These are phyloP conservation scores for Fragum sueziense DNA, from an alignment of 2,888 invertebrate species.

Conservation along the genomic window DNA sequence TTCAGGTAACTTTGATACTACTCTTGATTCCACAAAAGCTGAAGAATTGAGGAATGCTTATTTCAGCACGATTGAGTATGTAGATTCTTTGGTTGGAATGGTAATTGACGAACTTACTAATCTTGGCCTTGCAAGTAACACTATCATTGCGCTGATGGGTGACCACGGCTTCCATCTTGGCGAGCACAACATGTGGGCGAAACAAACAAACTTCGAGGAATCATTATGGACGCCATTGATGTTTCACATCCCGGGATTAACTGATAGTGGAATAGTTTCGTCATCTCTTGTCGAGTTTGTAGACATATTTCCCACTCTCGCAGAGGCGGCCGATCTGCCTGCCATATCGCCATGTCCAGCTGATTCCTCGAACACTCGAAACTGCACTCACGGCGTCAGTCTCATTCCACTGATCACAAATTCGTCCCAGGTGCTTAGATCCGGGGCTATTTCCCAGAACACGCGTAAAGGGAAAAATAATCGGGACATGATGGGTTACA, in stretches of 20 bases:
- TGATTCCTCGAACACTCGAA: slow-evolving; percentile 1
- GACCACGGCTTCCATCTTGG: slow-evolving; percentile 8
- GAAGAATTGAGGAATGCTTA: slow-evolving; percentile 8
- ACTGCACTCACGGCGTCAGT: neutral
- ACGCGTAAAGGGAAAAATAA: neutral
- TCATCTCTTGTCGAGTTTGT: slow-evolving; percentile 2
- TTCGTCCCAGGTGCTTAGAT: neutral
- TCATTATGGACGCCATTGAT: slow-evolving; percentile 15
- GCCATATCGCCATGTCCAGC: neutral
- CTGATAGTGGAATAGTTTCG: neutral
- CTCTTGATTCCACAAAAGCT: neutral
- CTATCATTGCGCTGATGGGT: neutral
- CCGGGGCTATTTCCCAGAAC: slow-evolving; percentile 2
- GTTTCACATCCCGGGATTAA: slow-evolving; percentile 10
- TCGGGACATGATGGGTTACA: neutral
- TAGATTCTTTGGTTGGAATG: neutral
- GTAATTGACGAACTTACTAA: neutral
- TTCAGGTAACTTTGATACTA: neutral
- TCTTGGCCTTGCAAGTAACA: slow-evolving; percentile 7
- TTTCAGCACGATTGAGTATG: neutral
- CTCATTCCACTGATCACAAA: neutral
- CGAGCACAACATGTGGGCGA: neutral
- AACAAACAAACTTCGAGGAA: slow-evolving; percentile 15
- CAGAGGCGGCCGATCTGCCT: neutral
- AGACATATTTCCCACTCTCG: slow-evolving; percentile 2